phyloP scores from a whole-genome alignment of 2,888 invertebrate species.

The Synergus umbraculus region DNA sequence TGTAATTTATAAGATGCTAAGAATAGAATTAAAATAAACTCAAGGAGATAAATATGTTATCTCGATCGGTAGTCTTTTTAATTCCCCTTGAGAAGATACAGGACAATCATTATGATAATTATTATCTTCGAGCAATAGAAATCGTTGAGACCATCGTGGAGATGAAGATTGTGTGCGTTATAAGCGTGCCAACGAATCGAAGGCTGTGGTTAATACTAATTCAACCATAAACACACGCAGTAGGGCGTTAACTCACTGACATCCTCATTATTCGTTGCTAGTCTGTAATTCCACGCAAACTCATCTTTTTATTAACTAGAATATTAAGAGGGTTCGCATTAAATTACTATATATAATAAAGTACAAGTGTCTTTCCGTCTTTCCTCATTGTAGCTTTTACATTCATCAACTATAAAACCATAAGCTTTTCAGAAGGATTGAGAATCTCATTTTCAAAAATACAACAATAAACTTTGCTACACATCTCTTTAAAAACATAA shows the following conservation, averaged over 20 bases:
- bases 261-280: neutral
- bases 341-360: no score
- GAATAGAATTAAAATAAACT: neutral
- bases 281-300: neutral
- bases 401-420: no score
- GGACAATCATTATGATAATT: neutral
- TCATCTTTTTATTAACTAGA: neutral
- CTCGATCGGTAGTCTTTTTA: neutral
- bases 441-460: no score
- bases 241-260: constrained; percentile 3
- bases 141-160: neutral
- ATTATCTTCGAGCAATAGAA: constrained; percentile 7
- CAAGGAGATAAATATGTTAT: neutral
- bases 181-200: constrained; percentile 4
- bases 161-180: neutral
- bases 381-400: no score
- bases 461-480: neutral
- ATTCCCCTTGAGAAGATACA: neutral
- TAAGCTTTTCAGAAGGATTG: no score
- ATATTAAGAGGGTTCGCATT: neutral
- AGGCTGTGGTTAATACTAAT: constrained; percentile 2
- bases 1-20: neutral
- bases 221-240: constrained; percentile 2
- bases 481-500: neutral
- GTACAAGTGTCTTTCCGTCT: no score